Evolutionary conservation across 2,888 invertebrate species (phyloP), one percentile per base, ranked within the genome.

Genomic region (Beris chalybata): DNA sequence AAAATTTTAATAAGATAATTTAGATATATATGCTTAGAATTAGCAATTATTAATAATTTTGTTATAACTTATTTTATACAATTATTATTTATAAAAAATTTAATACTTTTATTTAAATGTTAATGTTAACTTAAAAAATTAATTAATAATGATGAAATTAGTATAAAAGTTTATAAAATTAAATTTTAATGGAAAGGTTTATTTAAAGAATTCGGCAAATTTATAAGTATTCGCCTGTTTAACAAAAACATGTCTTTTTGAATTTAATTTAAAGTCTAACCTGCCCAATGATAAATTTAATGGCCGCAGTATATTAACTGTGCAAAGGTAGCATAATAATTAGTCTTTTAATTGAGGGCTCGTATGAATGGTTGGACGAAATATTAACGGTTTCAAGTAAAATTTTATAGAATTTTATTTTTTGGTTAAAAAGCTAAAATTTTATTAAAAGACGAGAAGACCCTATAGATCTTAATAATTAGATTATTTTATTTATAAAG

Each of bases 231-330:
- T 84, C 84, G 85, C 84, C 84, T 89, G 88, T 89, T 89, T 89
- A 89, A 81, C 86, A 89, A 89, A 89, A 89, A 89, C 87, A 88
- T 88, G 84, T 85, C 85, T 85, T 88, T 84, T 85, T 83, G 85
- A 72, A 71, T 73, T 80, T 81, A 81, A 85, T 88, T 81, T 84
- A 84, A 88, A 82, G 85, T 89, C 82, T 82, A 79, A 82, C 85
- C 89, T 90, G n/a, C n/a, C n/a, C n/a, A n/a, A n/a, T n/a, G 89
- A 88, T 86, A 89, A 85, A 85, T 87, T 89, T 81, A 90, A 90
- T 86, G 86, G 89, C 89, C 86, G 89, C 89, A 85, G 87, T 89
- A 89, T 85, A 77, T 83, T 89, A 83, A 89, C 87, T 85, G 88
- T 89, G 85, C 88, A 84, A 89, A 89, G 87, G 88, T 89, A 90